Base-by-base conservation (phyloP, 2,113 vertebrate genomes). In the Sinocyclocheilus rhinocerous region DNA sequence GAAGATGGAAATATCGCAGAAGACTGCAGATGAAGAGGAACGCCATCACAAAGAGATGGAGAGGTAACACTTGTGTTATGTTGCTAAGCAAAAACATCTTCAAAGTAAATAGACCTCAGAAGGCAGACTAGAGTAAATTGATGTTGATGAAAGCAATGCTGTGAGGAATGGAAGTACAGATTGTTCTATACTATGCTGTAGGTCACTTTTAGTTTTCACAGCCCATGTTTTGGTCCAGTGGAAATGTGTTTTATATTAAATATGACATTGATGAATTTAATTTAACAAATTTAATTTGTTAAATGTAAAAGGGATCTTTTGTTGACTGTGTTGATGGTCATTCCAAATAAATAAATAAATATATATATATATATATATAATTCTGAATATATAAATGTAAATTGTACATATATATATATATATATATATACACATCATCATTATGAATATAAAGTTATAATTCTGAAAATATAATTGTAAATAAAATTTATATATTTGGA, bases 1-100 rank as follows among this genome's bases (percentile, higher is more conserved):
- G 85, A 98, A 97, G 90, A 95, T 96, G 93, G 98, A 99, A 91
- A 97, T 98, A 85, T 95, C 96, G 77, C 97, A 98, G 92, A 99
- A 98, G 90, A 92, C 96, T 86, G 95, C 94, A 50, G 97, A 98
- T 72, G 98, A 99, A 90, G 97, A 98, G 52, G 96, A 98, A 76
- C 93, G 97, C 89, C 97, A 97, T 67, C 95, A 91, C 83, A 95
- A 94, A 86, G 97, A 99, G 93, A 98, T 99, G 93, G 96, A 98
- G 73, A 96, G 96, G 98, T 99, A 93, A 92, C 42, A 11, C 0
- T 42, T 45, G 18, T 20, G 1, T 18, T 4, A 50, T 52, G n/a
- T 13, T 48, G 15, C 42, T 18, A 33, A 79, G 26, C 29, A 79
- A 79, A 36, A 59, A 39, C 11, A 59, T 22, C 16, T 79, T 22